A percentile compares a stretch with the other conserved stretches of the same genome.
These are phyloP conservation scores for Serinus canaria DNA, from an alignment of 2,113 vertebrate species.

Conservation along the genomic window DNA sequence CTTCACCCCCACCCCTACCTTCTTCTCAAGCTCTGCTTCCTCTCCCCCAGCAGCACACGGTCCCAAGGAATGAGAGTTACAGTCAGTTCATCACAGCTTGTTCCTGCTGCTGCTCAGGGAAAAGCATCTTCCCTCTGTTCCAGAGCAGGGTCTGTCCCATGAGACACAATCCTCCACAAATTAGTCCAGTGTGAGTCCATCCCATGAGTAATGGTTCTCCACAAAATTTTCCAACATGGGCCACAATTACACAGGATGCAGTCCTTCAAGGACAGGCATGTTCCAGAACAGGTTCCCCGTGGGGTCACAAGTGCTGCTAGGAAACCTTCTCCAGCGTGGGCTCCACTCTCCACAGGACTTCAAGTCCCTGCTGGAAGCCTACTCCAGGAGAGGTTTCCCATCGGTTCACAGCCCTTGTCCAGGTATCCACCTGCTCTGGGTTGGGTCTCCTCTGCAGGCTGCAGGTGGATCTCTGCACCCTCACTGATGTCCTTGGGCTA, in stretches of 20 bases:
- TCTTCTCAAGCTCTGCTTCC: not conserved
- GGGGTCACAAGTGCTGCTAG: not conserved
- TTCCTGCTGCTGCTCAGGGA: not conserved
- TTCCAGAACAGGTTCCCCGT: not conserved
- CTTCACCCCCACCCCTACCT: rapidly evolving
- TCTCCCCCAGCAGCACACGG: not conserved
- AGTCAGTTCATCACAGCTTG: not conserved
- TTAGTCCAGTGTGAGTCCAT: not conserved
- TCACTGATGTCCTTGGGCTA: too few relatives aligned
- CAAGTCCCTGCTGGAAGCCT: not conserved
- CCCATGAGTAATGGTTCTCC: not conserved
- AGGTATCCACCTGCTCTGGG: not conserved
- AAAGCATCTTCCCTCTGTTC: rapidly evolving
- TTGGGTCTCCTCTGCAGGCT: too few relatives aligned
- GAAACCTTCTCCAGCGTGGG: not conserved
- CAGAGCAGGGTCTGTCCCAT: too few relatives aligned
- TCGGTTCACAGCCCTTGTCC: not conserved
- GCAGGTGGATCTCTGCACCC: not conserved
- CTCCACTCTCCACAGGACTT: not conserved
- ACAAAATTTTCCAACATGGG: not conserved
- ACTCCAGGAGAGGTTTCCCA: not conserved
- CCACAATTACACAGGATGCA: not conserved
- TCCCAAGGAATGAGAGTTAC: not conserved
- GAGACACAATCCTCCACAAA: not conserved
- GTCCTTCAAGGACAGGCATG: not conserved